These are phyloP conservation scores for Campopleginae sp. DNA, from an alignment of 2,888 invertebrate species.

Conservation along the genomic window DNA sequence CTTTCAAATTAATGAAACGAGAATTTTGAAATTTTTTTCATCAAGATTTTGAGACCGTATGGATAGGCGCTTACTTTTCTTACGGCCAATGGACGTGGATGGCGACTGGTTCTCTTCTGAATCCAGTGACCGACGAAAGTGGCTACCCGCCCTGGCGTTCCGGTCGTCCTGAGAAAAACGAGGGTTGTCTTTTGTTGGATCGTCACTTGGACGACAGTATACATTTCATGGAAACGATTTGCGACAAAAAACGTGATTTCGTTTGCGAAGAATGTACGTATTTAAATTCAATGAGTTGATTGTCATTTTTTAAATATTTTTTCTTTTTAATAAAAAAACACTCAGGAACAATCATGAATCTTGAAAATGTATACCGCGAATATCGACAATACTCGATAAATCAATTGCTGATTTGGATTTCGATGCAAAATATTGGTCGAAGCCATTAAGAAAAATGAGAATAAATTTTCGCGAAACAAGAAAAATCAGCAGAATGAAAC, in stretches of 20 bases:
- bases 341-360: background rate
- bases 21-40: slow-evolving; percentile 6
- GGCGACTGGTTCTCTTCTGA: slow-evolving; percentile 84
- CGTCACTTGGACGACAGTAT: slow-evolving; percentile 84
- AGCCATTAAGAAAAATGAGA: background rate
- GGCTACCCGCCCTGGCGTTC: slow-evolving; percentile 74
- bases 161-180: slow-evolving; percentile 74
- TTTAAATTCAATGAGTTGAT: background rate
- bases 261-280: slow-evolving; percentile 84
- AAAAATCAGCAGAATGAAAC: slow-evolving; percentile 4
- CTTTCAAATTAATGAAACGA: background rate
- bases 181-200: slow-evolving; percentile 85
- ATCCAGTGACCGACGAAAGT: slow-evolving; percentile 79
- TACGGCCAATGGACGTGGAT: slow-evolving; percentile 85
- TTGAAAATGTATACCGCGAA: background rate
- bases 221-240: slow-evolving; percentile 85
- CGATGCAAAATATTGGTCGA: background rate
- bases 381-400: background rate
- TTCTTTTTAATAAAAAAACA: background rate
- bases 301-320: background rate
- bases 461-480: background rate
- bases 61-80: slow-evolving; percentile 85
- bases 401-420: background rate
- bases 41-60: slow-evolving; percentile 84
- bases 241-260: slow-evolving; percentile 85